Evolutionary conservation across 2,797 vertebrate species (phyloP), one percentile per base, ranked within the genome.

Genomic region (Gobio occitaniae): DNA sequence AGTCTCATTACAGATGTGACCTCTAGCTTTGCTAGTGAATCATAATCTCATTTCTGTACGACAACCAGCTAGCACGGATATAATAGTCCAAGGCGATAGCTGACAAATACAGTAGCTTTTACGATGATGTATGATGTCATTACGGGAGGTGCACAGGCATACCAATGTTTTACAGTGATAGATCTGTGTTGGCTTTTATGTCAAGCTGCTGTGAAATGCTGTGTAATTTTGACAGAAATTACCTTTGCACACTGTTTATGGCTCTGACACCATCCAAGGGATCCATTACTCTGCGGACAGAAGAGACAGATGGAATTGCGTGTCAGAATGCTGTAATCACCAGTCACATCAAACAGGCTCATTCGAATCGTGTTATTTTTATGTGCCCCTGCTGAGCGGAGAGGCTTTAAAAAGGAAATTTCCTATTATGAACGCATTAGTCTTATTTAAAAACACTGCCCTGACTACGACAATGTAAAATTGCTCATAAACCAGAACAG

Each of bases 211-310:
- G 78, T 65, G 71, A 83, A 88, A 84, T 89, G 85, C 72, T 78
- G 71, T 83, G 88, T 86, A 82, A 86, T 77, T 84, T 82, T 85
- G 86, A 82, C 47, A 83, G 82, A 87, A 86, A 87, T 91, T 96
- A 98, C 97, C 97, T 97, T 97, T 87, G 97, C 95, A 88, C 97
- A 98, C 12, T 96, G 96, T 91, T 97, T 98, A 92, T 98, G 95
- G 90, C 93, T 93, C 87, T 94, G 96, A 90, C 97, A 98, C 97
- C 97, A 97, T 90, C 94, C 93, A 94, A 98, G 88, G 47, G 96
- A 96, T 52, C 96, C 96, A 75, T 97, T 96, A 89, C 94, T 96
- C 97, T 97, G 91, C 12, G 92, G 89, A 84, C 72, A 86, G 85
- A 91, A 86, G 72, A 86, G 78, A 68, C 32, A 87, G 82, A 80